Conservation (phyloP, 2,113 vertebrate species). For the Speoplatyrhinus poulsoni region DNA sequence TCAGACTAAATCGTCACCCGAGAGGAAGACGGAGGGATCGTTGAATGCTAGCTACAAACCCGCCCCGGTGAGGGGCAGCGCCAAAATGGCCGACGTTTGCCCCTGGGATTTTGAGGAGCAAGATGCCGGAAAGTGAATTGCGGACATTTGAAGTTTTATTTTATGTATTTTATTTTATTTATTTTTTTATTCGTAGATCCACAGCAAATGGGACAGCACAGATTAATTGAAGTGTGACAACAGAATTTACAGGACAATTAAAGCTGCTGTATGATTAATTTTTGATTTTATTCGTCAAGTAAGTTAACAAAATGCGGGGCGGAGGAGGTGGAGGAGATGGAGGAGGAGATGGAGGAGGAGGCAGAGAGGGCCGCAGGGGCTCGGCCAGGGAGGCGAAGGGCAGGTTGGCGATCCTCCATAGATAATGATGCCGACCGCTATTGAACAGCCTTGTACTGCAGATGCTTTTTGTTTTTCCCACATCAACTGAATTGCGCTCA, state of each 20-base stretch:
- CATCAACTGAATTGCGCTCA: background rate
- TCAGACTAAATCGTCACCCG: slow-evolving; percentile 60
- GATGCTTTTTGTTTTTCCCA: background rate
- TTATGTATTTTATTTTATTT: slow-evolving; percentile 14
- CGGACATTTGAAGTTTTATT: slow-evolving; percentile 30
- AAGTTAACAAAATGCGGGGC: no score
- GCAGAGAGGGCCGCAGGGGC: slow-evolving; percentile 70
- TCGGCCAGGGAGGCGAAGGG: slow-evolving; percentile 74
- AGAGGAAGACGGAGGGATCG: slow-evolving; percentile 62
- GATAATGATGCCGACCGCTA: background rate
- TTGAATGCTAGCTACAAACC: slow-evolving; percentile 52
- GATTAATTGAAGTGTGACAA: background rate
- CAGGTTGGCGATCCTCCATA: slow-evolving; percentile 30
- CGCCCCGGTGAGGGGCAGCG: slow-evolving; percentile 47
- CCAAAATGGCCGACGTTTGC: slow-evolving; percentile 71
- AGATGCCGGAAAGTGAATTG: slow-evolving; percentile 67
- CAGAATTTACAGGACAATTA: background rate
- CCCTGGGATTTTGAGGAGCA: slow-evolving; percentile 83
- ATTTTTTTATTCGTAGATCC: slow-evolving; percentile 45
- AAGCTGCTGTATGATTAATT: background rate
- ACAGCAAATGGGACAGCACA: slow-evolving; percentile 26
- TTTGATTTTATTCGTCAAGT: no score
- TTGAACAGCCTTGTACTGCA: background rate
- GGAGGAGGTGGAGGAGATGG: slow-evolving; percentile 63
- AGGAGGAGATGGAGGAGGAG: slow-evolving; percentile 55